Conservation (phyloP, 2,113 vertebrate species). For the Herpetotheres cachinnans region DNA sequence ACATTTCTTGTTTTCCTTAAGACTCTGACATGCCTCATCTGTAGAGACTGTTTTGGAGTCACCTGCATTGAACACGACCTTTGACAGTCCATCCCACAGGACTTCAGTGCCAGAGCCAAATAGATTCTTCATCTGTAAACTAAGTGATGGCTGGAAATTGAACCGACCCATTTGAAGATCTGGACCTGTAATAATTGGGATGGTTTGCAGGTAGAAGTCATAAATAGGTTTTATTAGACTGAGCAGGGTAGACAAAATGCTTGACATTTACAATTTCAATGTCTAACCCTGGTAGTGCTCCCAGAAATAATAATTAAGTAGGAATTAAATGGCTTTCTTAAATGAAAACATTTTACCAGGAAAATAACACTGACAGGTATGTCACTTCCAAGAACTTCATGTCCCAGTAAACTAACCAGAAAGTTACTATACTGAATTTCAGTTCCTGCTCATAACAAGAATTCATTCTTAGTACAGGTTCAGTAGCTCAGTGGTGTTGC, state of each 20-base stretch:
- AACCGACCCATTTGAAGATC: neutral
- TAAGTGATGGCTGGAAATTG: neutral
- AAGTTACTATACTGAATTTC: neutral
- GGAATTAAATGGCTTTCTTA: neutral
- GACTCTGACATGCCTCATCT: neutral
- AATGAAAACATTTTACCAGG: neutral
- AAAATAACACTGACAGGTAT: neutral
- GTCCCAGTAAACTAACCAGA: neutral
- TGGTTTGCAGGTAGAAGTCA: neutral
- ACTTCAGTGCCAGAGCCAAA: neutral
- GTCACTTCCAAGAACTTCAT: neutral
- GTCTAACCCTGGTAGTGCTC: neutral
- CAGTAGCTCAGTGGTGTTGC: neutral
- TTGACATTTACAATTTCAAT: neutral
- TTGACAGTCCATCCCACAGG: neutral
- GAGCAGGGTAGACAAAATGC: neutral
- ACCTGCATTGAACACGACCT: neutral
- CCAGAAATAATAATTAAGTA: neutral
- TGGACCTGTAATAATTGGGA: neutral
- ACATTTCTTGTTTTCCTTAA: neutral
- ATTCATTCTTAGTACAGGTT: neutral
- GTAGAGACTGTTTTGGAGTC: neutral
- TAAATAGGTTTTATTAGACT: neutral
- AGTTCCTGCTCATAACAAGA: neutral
- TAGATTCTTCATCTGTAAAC: neutral